Percentiles rank a stretch among this genome's conserved stretches.
These are phyloP conservation scores for Scytalopus superciliaris DNA, from an alignment of 2,113 vertebrate genomes.

Conservation along the genomic window DNA sequence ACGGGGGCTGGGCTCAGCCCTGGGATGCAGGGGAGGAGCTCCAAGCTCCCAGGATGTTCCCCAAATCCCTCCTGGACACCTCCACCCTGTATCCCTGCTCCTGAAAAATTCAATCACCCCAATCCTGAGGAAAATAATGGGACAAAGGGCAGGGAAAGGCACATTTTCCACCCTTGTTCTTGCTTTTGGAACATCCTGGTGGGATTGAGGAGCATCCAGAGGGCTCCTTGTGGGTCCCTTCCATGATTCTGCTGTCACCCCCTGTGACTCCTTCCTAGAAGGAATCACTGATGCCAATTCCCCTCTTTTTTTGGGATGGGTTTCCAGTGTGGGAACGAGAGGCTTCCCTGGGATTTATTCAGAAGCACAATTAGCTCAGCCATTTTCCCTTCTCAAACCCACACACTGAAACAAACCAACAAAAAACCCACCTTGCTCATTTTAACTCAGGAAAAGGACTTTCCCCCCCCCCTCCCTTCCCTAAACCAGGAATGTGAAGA, in stretches of 20 bases:
- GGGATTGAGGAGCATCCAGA: not conserved
- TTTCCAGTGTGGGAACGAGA: too few relatives aligned
- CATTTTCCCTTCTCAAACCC: not conserved
- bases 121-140: not conserved
- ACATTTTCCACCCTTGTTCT: not conserved
- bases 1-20: not conserved
- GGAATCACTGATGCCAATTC: not conserved
- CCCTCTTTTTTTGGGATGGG: not conserved
- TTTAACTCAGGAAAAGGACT: not conserved
- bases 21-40: not conserved
- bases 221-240: not conserved
- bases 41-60: not conserved
- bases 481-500: not conserved
- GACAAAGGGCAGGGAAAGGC: not conserved
- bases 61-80: not conserved
- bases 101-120: not conserved
- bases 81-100: not conserved
- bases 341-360: too few relatives aligned
- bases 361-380: not conserved
- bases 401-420: not conserved
- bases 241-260: not conserved
- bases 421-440: not conserved
- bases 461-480: not conserved
- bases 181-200: accelerated
- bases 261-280: too few relatives aligned